Conservation (phyloP, 2,888 invertebrate species). For the Scelioninae gen. 1 region DNA sequence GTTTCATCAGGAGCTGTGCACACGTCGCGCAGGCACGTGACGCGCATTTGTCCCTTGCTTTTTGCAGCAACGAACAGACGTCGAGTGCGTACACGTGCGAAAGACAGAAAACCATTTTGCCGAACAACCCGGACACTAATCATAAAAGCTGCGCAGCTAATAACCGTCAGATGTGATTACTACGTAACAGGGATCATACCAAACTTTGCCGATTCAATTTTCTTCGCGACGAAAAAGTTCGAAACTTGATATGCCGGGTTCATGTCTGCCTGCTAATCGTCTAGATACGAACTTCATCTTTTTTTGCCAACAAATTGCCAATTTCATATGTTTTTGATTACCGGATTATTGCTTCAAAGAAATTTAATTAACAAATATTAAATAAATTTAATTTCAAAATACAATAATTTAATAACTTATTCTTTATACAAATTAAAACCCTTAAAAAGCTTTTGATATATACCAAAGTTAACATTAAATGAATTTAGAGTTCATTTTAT, state of each 20-base stretch:
- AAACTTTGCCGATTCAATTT: slow-evolving; percentile 65
- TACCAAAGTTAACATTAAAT: too few relatives aligned
- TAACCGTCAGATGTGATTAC: slow-evolving; percentile 70
- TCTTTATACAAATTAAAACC: too few relatives aligned
- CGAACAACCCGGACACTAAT: slow-evolving; percentile 59
- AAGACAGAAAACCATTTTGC: slow-evolving; percentile 59
- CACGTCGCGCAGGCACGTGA: slow-evolving; percentile 82
- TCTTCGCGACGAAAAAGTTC: slow-evolving; percentile 46
- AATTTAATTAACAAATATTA: too few relatives aligned
- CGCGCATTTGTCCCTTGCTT: slow-evolving; percentile 81
- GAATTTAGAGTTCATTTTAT: too few relatives aligned
- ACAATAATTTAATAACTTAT: too few relatives aligned
- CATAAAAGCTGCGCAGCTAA: slow-evolving; percentile 69
- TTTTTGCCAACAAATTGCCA: too few relatives aligned
- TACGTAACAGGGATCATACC: slow-evolving; percentile 46
- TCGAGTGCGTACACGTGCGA: slow-evolving; percentile 61
- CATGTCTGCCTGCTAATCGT: slow-evolving; percentile 35
- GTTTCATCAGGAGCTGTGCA: slow-evolving; percentile 79
- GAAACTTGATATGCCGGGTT: slow-evolving; percentile 42
- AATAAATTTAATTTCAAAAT: too few relatives aligned
- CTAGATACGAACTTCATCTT: background rate
- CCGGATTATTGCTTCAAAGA: too few relatives aligned
- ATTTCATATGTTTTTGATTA: too few relatives aligned
- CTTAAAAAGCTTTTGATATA: too few relatives aligned
- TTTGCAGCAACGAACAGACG: slow-evolving; percentile 61